Evolutionary conservation across 2,113 vertebrate genomes (phyloP).

Genomic region (Macquaria australasica): DNA sequence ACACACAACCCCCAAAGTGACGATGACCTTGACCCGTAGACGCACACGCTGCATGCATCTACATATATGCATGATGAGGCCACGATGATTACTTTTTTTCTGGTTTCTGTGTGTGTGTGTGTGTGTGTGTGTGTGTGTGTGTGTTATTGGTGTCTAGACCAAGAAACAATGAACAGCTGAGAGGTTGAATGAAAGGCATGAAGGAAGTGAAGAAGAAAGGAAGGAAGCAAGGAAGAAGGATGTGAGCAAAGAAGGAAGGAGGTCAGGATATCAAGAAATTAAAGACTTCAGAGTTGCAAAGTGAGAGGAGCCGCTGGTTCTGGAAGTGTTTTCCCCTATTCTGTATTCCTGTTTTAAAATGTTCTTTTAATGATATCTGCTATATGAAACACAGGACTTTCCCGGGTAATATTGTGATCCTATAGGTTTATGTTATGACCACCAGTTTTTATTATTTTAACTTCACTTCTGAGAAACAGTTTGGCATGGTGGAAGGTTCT

Average conservation of each 20-base stretch:
- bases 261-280: not conserved
- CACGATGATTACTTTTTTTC: slow-evolving; percentile 6
- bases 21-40: slow-evolving; percentile 60
- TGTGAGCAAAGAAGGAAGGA: not conserved
- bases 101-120: slow-evolving; percentile 17
- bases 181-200: slow-evolving; percentile 22
- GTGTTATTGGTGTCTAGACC: slow-evolving; percentile 65
- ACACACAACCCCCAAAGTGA: slow-evolving; percentile 28
- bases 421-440: too few relatives aligned
- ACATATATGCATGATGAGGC: slow-evolving; percentile 72
- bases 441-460: not conserved
- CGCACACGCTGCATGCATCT: slow-evolving; percentile 61
- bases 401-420: not conserved
- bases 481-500: too few relatives aligned
- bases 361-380: not conserved
- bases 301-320: not conserved
- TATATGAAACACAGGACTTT: not conserved
- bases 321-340: not conserved
- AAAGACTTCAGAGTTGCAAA: not conserved
- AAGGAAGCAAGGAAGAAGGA: not conserved
- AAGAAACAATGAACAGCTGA: slow-evolving; percentile 69
- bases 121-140: slow-evolving; percentile 19
- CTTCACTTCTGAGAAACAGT: too few relatives aligned
- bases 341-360: not conserved
- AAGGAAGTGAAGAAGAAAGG: not conserved